These are phyloP conservation scores for Brachyalestes nurse DNA, from an alignment of 2,797 vertebrate genomes.

Conservation along the genomic window DNA sequence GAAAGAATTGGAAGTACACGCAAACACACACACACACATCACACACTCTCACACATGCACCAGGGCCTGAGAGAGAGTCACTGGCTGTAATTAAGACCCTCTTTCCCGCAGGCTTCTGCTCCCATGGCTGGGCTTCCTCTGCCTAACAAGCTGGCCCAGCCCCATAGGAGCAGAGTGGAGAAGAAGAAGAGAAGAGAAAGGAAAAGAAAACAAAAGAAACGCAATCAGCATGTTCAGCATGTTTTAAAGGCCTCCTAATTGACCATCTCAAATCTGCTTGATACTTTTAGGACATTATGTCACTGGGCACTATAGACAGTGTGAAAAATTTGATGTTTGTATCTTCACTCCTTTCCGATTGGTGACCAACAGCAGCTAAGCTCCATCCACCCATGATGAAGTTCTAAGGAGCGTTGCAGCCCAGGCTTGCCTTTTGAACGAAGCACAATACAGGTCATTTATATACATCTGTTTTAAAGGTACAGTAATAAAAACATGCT, in stretches of 20 bases:
- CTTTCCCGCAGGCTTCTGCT: conserved; percentile 12
- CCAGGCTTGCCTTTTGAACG: no score
- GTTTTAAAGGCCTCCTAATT: neutral
- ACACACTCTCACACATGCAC: conserved; percentile 7
- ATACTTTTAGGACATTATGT: neutral
- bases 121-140: conserved; percentile 9
- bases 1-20: neutral
- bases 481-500: no score
- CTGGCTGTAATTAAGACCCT: conserved; percentile 49
- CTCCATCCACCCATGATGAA: no score
- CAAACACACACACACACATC: conserved; percentile 8
- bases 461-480: no score
- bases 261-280: neutral
- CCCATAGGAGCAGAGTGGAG: neutral
- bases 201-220: neutral
- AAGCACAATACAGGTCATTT: no score
- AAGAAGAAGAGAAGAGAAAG: neutral
- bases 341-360: neutral
- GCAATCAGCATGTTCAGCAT: neutral
- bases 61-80: conserved; percentile 35
- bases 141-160: conserved; percentile 44
- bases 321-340: neutral
- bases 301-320: neutral
- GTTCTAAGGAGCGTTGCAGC: no score
- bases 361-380: no score